Base-by-base conservation (phyloP, 2,888 invertebrate genomes). In the Netelia virgata region DNA sequence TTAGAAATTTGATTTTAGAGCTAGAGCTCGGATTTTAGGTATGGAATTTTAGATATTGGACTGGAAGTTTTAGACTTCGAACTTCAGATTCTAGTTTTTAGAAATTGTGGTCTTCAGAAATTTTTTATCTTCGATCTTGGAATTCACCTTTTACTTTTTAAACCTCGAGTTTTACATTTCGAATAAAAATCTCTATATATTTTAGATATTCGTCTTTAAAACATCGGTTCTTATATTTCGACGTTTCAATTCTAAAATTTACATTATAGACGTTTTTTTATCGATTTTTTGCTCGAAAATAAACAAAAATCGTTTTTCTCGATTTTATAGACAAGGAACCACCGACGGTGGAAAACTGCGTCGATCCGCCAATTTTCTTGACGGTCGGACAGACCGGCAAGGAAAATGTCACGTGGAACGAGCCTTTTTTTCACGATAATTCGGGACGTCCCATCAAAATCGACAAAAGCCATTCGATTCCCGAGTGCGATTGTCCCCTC, bases 401-500 rank as follows among this genome's bases (percentile, higher is more conserved):
- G 47, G 83, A 88, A 43, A 95, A 95, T 75, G 93, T 96, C 14
- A 93, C 94, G 11, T 96, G 96, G 95, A 95, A 95, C 75, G 95
- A 95, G 88, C 96, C 96, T 3, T 89, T 93, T 20, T 94, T 95
- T 86, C 93, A 93, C 82, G 96, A 96, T 90, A 96, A 96, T 91
- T 96, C 94, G 0, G 88, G 88, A n/a, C 80, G 89, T 43, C 78
- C 92, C 0, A 86, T 93, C 1, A 87, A 85, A 88, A 88, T 94
- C 1, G 88, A 85, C 1, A 94, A 93, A 88, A 94, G 93, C 41
- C 93, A 94, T 78, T 89, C 93, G 16, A 94, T 94, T 77, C 95
- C 95, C 1, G 92, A 93, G 1, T 90, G 91, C 23, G 90, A 91
- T 78, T 95, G 96, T 88, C 92, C 94, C 1, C 87, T 95, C 50